Base-by-base conservation (phyloP, 1,140 invertebrate species). In the Tetramorium parvispinum region DNA sequence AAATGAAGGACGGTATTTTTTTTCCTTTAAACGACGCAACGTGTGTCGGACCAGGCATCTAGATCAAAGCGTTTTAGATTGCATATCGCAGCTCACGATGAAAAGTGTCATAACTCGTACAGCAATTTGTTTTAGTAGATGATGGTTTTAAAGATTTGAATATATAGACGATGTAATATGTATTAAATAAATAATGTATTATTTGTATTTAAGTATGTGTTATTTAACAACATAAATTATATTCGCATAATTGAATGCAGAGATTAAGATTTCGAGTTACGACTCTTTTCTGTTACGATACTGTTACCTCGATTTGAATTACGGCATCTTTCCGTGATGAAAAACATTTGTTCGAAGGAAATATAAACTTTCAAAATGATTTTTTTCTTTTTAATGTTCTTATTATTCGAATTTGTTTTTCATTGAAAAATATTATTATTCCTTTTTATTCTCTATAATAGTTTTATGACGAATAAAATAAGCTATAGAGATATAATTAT, bases 51-150 rank as follows among this genome's bases (percentile, higher is more conserved):
- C 18, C 57, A 78, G 57, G 21, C 18, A 32, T 46, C 27, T 66
- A 66, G 59, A 79, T 51, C 59, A 51, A 78, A 79, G 61, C 18
- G 4, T 78, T 78, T 68, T 68, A 68, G 32, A 79, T 68, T 37
- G 4, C 3, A 53, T 37, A 16, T 66, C 32, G 46, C 43, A 37
- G 16, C 11, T 24, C 13, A 8, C 7, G 18, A 78, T 13, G n/a
- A 32, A 43, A 57, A 27, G 21, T 63, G 11, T 43, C 59, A 57
- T 37, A 61, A 77, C 11, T 27, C 2, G 10, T 51, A 78, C 6
- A 24, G 13, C 18, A n/a, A 71, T 40, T 51, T 78, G 65, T 59
- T 59, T 65, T 2, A 24, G 7, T 40, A 46, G 13, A 75, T 13
- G 24, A 3, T 70, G 1, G 1, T 40, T 59, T 76, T 59, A 57